Conservation (phyloP, 2,888 invertebrate genomes). For the Aspidiotus rigidus region DNA sequence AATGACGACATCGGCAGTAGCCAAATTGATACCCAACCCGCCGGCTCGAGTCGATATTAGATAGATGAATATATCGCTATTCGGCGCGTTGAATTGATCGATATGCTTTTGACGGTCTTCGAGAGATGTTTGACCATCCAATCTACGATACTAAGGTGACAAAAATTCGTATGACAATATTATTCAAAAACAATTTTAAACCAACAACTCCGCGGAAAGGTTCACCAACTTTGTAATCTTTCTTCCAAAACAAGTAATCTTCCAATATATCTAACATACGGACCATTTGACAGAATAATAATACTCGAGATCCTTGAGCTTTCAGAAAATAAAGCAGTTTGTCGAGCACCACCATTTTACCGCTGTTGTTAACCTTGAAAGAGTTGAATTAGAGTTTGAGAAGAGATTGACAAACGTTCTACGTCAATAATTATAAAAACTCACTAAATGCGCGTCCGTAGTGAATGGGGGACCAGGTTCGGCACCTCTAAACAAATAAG, state of each 20-base stretch:
- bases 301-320: conserved; percentile 82
- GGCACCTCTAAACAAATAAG: conserved; percentile 97
- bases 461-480: conserved; percentile 98
- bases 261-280: conserved; percentile 92
- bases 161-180: not conserved
- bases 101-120: conserved; percentile 93
- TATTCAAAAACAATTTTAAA: not conserved
- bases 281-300: conserved; percentile 96
- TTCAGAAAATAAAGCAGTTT: conserved; percentile 83
- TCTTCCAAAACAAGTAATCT: conserved; percentile 86
- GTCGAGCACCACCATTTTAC: conserved; percentile 92
- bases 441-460: conserved; percentile 80
- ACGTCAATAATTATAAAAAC: not conserved
- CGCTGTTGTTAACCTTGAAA: conserved; percentile 69
- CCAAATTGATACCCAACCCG: conserved; percentile 93
- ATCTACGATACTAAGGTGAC: conserved; percentile 63
- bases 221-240: conserved; percentile 51
- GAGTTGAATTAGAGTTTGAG: not conserved
- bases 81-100: conserved; percentile 85
- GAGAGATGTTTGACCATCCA: conserved; percentile 94
- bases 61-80: conserved; percentile 88
- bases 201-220: not conserved
- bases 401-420: too few species aligned
- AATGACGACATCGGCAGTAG: conserved; percentile 94
- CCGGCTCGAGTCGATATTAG: conserved; percentile 98